Percentiles rank a stretch among this genome's conserved stretches.
phyloP scores from a whole-genome alignment of 1,140 invertebrate genomes.

The Leptoteleia sp. region DNA sequence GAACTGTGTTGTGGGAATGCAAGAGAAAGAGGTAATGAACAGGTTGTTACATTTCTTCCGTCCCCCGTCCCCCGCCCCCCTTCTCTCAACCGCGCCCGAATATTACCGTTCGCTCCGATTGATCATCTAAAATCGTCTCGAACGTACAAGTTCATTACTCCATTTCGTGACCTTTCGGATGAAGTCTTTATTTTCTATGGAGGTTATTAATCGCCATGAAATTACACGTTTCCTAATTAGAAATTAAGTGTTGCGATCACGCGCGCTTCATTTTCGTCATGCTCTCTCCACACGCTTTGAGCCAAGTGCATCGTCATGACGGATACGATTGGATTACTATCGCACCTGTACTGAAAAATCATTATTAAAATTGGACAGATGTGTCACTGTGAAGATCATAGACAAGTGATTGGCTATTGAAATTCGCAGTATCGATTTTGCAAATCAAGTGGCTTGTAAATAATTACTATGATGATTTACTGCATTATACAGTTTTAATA shows the following conservation, averaged over 20 bases:
- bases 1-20: constrained; percentile 51
- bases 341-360: constrained; percentile 14
- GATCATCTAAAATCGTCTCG: constrained; percentile 13
- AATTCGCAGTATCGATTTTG: neutral
- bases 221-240: constrained; percentile 62
- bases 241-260: constrained; percentile 54
- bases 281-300: constrained; percentile 75
- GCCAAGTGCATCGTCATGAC: constrained; percentile 25
- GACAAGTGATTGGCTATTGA: constrained; percentile 1
- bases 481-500: too few relatives aligned
- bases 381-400: constrained; percentile 2
- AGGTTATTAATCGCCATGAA: constrained; percentile 72
- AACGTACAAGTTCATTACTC: constrained; percentile 50
- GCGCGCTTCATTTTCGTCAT: constrained; percentile 69
- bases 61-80: too few relatives aligned
- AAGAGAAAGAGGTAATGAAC: constrained; percentile 25
- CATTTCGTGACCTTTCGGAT: constrained; percentile 42
- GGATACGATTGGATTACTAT: constrained; percentile 29
- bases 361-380: constrained; percentile 7
- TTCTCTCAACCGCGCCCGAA: constrained; percentile 7
- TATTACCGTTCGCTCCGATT: constrained; percentile 23
- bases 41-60: constrained; percentile 18
- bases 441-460: too few relatives aligned
- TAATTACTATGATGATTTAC: too few relatives aligned
- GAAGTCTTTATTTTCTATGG: constrained; percentile 85